A percentile compares a stretch with the other conserved stretches of the same genome.
Evolutionary conservation across 2,113 vertebrate species (phyloP).

Genomic region (Ptilorrhoa leucosticta): DNA sequence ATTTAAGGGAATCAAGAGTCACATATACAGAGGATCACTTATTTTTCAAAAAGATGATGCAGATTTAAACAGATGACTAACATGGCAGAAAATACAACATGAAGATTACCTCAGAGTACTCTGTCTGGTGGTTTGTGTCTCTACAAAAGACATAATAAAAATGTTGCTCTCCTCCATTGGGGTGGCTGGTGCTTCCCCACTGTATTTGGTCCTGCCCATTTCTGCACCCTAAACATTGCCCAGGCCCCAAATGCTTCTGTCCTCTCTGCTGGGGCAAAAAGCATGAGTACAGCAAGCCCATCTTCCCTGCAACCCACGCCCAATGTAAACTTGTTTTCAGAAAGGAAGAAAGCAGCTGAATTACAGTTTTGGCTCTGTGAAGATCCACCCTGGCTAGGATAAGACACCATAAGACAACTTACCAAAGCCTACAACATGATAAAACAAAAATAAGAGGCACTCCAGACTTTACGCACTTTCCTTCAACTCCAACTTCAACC

Average conservation of each 20-base stretch:
- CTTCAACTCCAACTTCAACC: not conserved
- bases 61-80: not conserved
- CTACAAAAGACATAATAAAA: not conserved
- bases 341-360: not conserved
- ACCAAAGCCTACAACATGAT: not conserved
- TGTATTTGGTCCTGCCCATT: not conserved
- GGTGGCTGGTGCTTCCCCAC: not conserved
- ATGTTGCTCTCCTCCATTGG: not conserved
- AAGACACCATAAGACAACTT: not conserved
- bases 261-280: not conserved
- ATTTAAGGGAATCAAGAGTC: not conserved
- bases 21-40: not conserved
- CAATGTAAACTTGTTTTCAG: not conserved
- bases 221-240: not conserved
- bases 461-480: not conserved
- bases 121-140: not conserved
- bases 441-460: not conserved
- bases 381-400: not conserved
- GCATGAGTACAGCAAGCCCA: not conserved
- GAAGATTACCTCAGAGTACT: not conserved
- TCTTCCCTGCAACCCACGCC: not conserved
- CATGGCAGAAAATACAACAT: not conserved
- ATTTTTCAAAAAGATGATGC: not conserved
- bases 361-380: not conserved
- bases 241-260: not conserved